Base-by-base conservation (phyloP, 2,113 vertebrate species). In the Neoarius graeffei region DNA sequence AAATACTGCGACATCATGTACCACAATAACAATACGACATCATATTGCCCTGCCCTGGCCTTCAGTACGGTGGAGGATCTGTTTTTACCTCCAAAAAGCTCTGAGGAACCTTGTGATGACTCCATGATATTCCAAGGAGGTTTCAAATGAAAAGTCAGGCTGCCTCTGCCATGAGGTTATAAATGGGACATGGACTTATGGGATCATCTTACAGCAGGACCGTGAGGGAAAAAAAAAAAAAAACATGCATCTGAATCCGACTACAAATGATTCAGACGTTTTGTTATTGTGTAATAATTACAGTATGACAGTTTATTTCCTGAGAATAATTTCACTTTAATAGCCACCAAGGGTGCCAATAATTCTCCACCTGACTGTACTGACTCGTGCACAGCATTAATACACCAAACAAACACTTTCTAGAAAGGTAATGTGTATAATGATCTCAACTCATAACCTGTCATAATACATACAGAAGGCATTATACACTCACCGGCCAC, bases 151-250 rank as follows among this genome's bases (percentile, higher is more conserved):
- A 42, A 54, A n/a, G 14, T n/a, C 5, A 50, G 17, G 6, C 30
- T n/a, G 74, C 50, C 19, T 79, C 74, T 79, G 48, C 74, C 50
- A n/a, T 54, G 74, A 77, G 23, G 73, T 50, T 76, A 76, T 20
- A 76, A 50, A 4, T 5, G 8, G 19, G 50, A 15, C 74, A 7
- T 7, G 25, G 54, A 23, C 23, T 23, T 42, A 42, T 42, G 42
- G 4, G 4, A 54, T 54, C 23, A 3, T 79, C 23, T 15, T 4
- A 69, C 25, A 69, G n/a, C 66, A 30, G 10, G 66, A 27, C 10
- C 5, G 27, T 3, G 23, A 11, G 7, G 3, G n/a, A n/a, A n/a
- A n/a, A n/a, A n/a, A n/a, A n/a, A n/a, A n/a, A n/a, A 1, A 10
- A 74, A 48, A 74, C 3, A 4, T 19, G 1, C 2, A 4, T 74